A percentile compares a stretch with the other conserved stretches of the same genome.
Evolutionary conservation across 2,888 invertebrate genomes (phyloP).

Genomic region (Drosophila sordidapex): DNA sequence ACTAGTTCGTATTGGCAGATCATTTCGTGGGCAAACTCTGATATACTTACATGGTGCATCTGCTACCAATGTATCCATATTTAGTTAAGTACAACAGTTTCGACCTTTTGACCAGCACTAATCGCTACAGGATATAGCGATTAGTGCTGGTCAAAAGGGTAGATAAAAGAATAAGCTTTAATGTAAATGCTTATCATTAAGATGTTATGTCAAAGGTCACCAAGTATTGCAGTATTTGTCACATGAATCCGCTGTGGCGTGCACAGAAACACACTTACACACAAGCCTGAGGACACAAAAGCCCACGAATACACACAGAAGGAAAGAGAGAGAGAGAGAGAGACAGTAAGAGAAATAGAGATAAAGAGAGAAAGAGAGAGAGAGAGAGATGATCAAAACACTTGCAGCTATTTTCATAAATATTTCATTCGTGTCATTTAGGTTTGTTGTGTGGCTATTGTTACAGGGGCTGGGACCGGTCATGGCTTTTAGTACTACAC

Average conservation of each 20-base stretch:
- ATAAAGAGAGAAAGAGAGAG: background rate
- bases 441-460: slow-evolving; percentile 22
- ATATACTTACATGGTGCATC: background rate
- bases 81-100: background rate
- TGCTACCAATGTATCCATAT: background rate
- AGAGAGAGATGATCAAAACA: slow-evolving; percentile 30
- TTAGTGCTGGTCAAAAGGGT: background rate
- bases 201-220: slow-evolving; percentile 45
- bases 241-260: slow-evolving; percentile 5
- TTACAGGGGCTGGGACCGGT: slow-evolving; percentile 15
- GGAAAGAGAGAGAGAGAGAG: background rate
- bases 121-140: background rate
- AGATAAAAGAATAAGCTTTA: slow-evolving; percentile 14
- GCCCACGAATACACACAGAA: background rate
- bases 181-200: slow-evolving; percentile 41
- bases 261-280: slow-evolving; percentile 2
- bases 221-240: slow-evolving; percentile 17
- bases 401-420: slow-evolving; percentile 49
- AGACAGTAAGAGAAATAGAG: background rate
- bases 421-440: slow-evolving; percentile 38
- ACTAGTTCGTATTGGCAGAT: background rate
- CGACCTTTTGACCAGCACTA: background rate
- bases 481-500: slow-evolving; percentile 5
- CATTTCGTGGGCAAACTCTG: background rate
- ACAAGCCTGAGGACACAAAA: background rate